phyloP scores from a whole-genome alignment of 2,113 vertebrate genomes.

The Thymallus thymallus region DNA sequence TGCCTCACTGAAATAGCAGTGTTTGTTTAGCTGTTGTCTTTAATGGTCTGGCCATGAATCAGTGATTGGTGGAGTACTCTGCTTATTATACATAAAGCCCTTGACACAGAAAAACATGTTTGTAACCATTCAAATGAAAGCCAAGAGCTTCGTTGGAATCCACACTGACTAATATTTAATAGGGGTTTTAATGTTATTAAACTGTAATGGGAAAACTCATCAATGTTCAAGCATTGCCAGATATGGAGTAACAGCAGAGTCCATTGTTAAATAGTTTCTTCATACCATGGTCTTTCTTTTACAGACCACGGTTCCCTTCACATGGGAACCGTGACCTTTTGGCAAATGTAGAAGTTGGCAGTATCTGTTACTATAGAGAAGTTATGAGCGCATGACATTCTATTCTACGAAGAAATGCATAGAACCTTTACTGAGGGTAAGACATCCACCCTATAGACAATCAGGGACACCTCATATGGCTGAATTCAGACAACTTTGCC shows the following conservation, averaged over 20 bases:
- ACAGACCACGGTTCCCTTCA: slow-evolving; percentile 37
- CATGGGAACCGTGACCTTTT: slow-evolving; percentile 47
- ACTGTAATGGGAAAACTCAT: slow-evolving; percentile 49
- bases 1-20: slow-evolving; percentile 9
- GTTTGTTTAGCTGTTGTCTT: slow-evolving; percentile 27
- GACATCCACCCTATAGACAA: too few species aligned
- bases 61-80: slow-evolving; percentile 26
- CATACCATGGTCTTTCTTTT: slow-evolving; percentile 52
- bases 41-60: slow-evolving; percentile 42
- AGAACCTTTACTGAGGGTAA: too few species aligned
- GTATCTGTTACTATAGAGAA: not conserved
- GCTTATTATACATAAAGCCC: slow-evolving; percentile 38
- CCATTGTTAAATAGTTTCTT: slow-evolving; percentile 44
- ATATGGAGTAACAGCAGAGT: slow-evolving; percentile 38
- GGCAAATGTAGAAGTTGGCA: slow-evolving; percentile 26
- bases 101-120: slow-evolving; percentile 46
- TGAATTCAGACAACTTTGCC: too few species aligned
- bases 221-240: slow-evolving; percentile 37
- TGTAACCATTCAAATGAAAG: slow-evolving; percentile 45
- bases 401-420: too few species aligned
- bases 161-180: slow-evolving; percentile 46
- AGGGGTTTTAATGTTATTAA: slow-evolving; percentile 56
- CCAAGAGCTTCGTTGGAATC: slow-evolving; percentile 23
- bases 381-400: too few species aligned
- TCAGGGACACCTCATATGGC: too few species aligned